These are phyloP conservation scores for Drosophila bipectinata DNA, from an alignment of 1,140 invertebrate species.

Conservation along the genomic window DNA sequence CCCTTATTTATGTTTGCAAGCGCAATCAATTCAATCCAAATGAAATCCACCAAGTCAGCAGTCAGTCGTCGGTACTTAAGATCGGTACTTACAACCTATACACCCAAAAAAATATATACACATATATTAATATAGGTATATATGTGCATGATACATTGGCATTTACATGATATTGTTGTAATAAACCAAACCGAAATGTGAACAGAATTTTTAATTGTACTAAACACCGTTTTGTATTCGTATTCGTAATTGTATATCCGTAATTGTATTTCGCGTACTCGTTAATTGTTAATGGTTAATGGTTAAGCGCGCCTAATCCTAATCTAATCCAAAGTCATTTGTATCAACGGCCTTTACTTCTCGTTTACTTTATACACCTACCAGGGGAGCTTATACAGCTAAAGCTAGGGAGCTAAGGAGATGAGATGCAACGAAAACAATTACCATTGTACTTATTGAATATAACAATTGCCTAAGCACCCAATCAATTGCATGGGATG, in stretches of 20 bases:
- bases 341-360: constrained; percentile 80
- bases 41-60: constrained; percentile 38
- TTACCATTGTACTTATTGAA: constrained; percentile 77
- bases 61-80: constrained; percentile 70
- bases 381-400: constrained; percentile 34
- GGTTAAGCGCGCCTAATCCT: constrained; percentile 73
- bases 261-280: constrained; percentile 63
- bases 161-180: constrained; percentile 77
- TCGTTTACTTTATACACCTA: constrained; percentile 72
- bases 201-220: constrained; percentile 82
- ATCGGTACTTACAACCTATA: constrained; percentile 33
- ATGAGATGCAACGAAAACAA: constrained; percentile 76
- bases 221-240: constrained; percentile 79
- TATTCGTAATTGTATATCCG: constrained; percentile 53
- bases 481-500: constrained; percentile 34
- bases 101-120: constrained; percentile 15
- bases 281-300: constrained; percentile 68
- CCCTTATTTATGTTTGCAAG: constrained; percentile 54
- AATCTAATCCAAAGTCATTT: constrained; percentile 80
- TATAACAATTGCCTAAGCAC: constrained; percentile 61
- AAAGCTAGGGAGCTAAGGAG: constrained; percentile 22
- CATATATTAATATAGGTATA: constrained; percentile 19
- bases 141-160: constrained; percentile 51
- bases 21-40: constrained; percentile 14
- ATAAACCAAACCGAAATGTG: constrained; percentile 80